A percentile compares a stretch with the other conserved stretches of the same genome.
Evolutionary conservation across 2,113 vertebrate species (phyloP).

Genomic region (Passer domesticus): DNA sequence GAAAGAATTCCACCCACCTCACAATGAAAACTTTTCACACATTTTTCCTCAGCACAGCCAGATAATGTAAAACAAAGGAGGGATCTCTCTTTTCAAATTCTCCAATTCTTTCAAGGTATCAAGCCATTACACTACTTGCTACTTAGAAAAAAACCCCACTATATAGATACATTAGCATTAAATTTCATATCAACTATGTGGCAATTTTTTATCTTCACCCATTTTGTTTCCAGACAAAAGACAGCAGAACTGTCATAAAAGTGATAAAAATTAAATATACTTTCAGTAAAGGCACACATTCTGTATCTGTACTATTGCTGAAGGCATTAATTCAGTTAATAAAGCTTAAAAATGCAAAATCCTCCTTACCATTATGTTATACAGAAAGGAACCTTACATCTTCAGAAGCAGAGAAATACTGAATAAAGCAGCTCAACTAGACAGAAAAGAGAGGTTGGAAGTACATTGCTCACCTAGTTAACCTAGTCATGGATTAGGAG

Average conservation of each 20-base stretch:
- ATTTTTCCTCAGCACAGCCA: neutral
- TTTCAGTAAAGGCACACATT: neutral
- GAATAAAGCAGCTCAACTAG: neutral
- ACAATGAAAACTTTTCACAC: neutral
- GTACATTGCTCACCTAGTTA: neutral
- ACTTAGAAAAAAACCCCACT: neutral
- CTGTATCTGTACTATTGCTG: neutral
- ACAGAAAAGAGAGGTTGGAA: neutral
- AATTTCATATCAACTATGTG: neutral
- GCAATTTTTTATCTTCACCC: neutral
- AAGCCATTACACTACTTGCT: neutral
- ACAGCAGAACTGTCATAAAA: neutral
- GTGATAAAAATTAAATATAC: neutral
- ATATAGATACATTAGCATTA: neutral
- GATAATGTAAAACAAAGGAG: slow-evolving; percentile 29
- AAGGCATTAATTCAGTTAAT: slow-evolving; percentile 5
- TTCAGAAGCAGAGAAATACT: neutral
- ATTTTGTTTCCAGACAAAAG: slow-evolving; percentile 34
- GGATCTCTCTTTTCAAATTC: neutral
- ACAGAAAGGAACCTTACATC: neutral
- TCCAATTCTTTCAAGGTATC: neutral
- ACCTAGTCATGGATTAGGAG: neutral
- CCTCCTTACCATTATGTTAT: neutral
- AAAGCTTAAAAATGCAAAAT: slow-evolving; percentile 8
- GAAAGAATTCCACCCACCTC: slow-evolving; percentile 13